Conservation (phyloP, 2,113 vertebrate species). For the Ursus arctos region DNA sequence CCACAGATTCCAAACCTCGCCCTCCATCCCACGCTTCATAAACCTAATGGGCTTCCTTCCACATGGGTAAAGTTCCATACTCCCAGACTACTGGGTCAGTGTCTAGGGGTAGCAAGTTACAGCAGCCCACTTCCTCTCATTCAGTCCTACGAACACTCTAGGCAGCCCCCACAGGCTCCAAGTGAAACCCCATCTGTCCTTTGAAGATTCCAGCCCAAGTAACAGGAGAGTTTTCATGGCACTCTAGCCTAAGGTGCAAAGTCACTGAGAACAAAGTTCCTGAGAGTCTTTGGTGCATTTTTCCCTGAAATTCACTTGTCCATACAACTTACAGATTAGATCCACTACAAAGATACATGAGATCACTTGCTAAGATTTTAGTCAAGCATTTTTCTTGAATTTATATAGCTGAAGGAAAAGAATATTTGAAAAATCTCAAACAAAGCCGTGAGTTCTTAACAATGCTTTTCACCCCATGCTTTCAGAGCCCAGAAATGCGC, state of each 20-base stretch:
- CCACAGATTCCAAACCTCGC: background rate
- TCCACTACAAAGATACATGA: background rate
- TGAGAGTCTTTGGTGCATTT: background rate
- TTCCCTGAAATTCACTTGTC: background rate
- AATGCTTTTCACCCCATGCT: background rate
- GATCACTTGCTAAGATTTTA: background rate
- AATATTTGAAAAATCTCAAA: background rate
- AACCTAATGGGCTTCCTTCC: slow-evolving; percentile 9
- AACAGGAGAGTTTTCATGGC: background rate
- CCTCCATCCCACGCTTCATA: background rate
- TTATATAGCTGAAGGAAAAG: background rate
- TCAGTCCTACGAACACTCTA: background rate
- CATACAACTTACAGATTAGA: background rate
- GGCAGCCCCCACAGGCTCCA: background rate
- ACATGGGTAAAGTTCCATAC: background rate
- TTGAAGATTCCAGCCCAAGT: background rate
- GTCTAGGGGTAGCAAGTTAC: background rate
- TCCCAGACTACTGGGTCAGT: background rate
- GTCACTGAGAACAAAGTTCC: background rate
- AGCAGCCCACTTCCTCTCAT: background rate
- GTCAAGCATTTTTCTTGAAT: background rate
- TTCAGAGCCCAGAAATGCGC: background rate
- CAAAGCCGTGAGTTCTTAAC: background rate
- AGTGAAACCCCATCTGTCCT: background rate
- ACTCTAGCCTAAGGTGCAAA: background rate